A percentile compares a stretch with the other conserved stretches of the same genome.
These are phyloP conservation scores for Ichneumon xanthorius DNA, from an alignment of 2,888 invertebrate genomes.

Conservation along the genomic window DNA sequence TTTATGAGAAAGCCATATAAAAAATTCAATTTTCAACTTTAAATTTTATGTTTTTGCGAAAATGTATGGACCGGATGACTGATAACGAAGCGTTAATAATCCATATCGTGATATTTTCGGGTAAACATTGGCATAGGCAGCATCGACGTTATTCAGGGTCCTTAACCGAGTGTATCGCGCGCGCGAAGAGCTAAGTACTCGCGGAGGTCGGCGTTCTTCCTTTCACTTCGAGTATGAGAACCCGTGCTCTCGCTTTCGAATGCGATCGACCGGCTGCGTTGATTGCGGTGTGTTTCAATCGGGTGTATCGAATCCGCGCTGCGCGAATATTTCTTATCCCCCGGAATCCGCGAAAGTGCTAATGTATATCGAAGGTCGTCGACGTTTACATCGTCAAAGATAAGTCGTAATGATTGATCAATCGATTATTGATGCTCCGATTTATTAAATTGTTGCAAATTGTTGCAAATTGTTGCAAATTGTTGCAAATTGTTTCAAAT, in stretches of 20 bases:
- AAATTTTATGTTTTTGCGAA: neutral
- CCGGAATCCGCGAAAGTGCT: neutral
- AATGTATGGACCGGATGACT: neutral
- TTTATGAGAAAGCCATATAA: too few relatives aligned
- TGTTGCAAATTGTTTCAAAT: too few relatives aligned
- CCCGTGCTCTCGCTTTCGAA: conserved; percentile 66
- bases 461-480: too few relatives aligned
- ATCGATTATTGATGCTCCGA: neutral
- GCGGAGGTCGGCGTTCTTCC: conserved; percentile 63
- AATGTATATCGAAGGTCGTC: conserved; percentile 11
- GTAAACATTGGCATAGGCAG: neutral
- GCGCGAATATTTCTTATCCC: neutral
- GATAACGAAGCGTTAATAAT: neutral
- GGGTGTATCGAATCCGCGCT: neutral
- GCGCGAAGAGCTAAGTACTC: conserved; percentile 21
- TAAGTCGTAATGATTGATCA: neutral
- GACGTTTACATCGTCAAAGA: neutral
- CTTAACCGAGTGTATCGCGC: neutral
- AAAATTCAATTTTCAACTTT: too few relatives aligned
- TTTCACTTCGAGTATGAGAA: conserved; percentile 68
- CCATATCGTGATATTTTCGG: too few relatives aligned
- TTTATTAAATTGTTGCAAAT: too few relatives aligned
- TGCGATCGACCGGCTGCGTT: conserved; percentile 19
- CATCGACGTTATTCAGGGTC: conserved; percentile 3
- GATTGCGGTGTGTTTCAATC: conserved; percentile 1